Conservation (phyloP, 2,797 vertebrate genomes). For the Labroides dimidiatus region DNA sequence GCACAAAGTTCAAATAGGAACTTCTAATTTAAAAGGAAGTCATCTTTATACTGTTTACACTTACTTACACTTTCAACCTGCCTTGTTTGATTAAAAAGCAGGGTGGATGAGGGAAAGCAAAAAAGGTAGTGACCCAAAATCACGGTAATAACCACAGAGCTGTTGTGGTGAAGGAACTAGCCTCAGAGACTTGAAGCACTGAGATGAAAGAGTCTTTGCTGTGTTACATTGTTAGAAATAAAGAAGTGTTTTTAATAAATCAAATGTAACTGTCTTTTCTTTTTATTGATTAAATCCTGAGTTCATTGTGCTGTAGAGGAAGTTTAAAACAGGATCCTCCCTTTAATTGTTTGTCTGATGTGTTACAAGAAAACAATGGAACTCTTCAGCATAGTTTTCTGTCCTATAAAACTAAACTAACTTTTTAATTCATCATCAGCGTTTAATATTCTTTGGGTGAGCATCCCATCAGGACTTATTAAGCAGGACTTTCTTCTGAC, state of each 20-base stretch:
- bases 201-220: not conserved
- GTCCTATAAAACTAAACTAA: not conserved
- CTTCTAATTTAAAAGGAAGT: constrained; percentile 11
- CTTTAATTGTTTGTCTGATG: not conserved
- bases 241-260: constrained; percentile 2
- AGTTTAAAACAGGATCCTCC: not conserved
- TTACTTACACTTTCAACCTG: not conserved
- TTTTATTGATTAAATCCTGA: not conserved
- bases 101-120: not conserved
- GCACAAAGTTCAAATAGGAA: constrained; percentile 8
- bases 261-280: not conserved
- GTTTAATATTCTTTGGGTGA: too few relatives aligned
- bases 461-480: too few relatives aligned
- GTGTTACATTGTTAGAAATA: not conserved
- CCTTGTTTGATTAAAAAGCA: constrained; percentile 3
- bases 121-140: constrained; percentile 1
- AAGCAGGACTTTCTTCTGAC: too few relatives aligned
- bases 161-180: not conserved
- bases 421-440: not conserved
- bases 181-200: not conserved
- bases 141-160: not conserved
- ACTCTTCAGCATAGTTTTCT: not conserved
- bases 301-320: not conserved
- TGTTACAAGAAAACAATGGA: not conserved
- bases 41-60: constrained; percentile 49